Evolutionary conservation across 2,888 invertebrate species (phyloP).

Genomic region (Erebia epiphron): DNA sequence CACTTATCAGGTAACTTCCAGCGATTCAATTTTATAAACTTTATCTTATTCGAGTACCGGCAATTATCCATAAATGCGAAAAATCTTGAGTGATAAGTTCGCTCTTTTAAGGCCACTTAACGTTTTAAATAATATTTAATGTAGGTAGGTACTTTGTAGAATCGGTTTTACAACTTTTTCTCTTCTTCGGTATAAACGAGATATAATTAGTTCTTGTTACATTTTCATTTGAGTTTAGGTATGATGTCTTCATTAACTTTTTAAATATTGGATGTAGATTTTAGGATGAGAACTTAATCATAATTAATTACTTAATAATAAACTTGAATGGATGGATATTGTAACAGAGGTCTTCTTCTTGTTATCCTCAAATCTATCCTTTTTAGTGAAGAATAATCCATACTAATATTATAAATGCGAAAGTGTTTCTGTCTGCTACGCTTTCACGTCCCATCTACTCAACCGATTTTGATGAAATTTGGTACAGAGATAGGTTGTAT

Average conservation of each 20-base stretch:
- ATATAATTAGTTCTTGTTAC: slow-evolving; percentile 26
- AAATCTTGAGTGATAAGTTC: slow-evolving; percentile 32
- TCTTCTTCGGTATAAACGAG: slow-evolving; percentile 20
- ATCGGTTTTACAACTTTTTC: slow-evolving; percentile 26
- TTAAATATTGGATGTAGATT: slow-evolving; percentile 5
- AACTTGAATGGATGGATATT: too few relatives aligned
- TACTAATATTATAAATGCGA: too few relatives aligned
- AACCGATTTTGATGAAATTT: too few relatives aligned
- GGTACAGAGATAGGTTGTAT: too few relatives aligned
- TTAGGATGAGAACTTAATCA: background rate
- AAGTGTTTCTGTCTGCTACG: too few relatives aligned
- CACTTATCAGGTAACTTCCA: slow-evolving; percentile 46
- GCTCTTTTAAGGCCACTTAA: slow-evolving; percentile 37
- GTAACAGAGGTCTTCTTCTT: too few relatives aligned
- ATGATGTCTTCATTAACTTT: slow-evolving; percentile 10
- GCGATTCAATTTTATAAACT: slow-evolving; percentile 42
- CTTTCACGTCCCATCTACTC: too few relatives aligned
- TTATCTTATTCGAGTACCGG: slow-evolving; percentile 39
- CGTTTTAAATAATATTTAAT: slow-evolving; percentile 37
- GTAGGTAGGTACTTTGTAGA: slow-evolving; percentile 21
- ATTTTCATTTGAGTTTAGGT: slow-evolving; percentile 13
- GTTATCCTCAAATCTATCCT: too few relatives aligned
- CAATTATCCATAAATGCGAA: slow-evolving; percentile 39
- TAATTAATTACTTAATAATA: too few relatives aligned
- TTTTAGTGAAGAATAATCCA: too few relatives aligned